Evolutionary conservation across 2,888 invertebrate species (phyloP).

Genomic region (Archips xylosteana): DNA sequence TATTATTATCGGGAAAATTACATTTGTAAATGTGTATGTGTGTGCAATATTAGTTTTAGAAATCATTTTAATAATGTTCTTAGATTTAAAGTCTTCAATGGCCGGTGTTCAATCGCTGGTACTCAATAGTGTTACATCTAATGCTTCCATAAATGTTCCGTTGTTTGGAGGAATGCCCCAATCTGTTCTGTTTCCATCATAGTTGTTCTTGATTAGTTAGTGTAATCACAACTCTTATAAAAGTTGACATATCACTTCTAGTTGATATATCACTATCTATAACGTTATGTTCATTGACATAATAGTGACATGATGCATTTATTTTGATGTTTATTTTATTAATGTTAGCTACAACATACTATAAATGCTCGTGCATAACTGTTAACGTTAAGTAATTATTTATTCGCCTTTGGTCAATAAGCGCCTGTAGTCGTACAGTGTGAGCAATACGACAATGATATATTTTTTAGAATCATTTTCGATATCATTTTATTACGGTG

Average conservation of each 20-base stretch:
- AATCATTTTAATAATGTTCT: constrained; percentile 72
- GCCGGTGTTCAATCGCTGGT: constrained; percentile 48
- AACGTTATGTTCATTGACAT: constrained; percentile 81
- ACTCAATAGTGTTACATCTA: constrained; percentile 50
- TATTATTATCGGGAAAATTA: constrained; percentile 65
- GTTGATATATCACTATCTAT: constrained; percentile 73
- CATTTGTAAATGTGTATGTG: constrained; percentile 83
- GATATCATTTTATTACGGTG: constrained; percentile 57
- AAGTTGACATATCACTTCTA: constrained; percentile 68
- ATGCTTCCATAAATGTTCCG: constrained; percentile 77
- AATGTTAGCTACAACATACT: constrained; percentile 82
- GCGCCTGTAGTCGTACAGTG: constrained; percentile 57
- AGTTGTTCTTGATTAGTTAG: constrained; percentile 78
- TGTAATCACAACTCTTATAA: constrained; percentile 78
- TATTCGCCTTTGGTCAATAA: constrained; percentile 67
- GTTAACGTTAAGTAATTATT: constrained; percentile 80
- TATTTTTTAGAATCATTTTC: constrained; percentile 75
- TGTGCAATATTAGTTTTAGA: constrained; percentile 85
- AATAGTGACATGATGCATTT: constrained; percentile 85
- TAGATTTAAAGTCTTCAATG: constrained; percentile 63
- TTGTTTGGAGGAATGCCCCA: constrained; percentile 65
- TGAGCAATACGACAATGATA: constrained; percentile 62
- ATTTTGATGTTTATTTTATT: constrained; percentile 84
- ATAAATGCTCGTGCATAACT: constrained; percentile 81
- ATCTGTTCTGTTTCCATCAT: constrained; percentile 63